Evolutionary conservation across 2,797 vertebrate genomes (phyloP).

Genomic region (Arrhamphus sclerolepis): DNA sequence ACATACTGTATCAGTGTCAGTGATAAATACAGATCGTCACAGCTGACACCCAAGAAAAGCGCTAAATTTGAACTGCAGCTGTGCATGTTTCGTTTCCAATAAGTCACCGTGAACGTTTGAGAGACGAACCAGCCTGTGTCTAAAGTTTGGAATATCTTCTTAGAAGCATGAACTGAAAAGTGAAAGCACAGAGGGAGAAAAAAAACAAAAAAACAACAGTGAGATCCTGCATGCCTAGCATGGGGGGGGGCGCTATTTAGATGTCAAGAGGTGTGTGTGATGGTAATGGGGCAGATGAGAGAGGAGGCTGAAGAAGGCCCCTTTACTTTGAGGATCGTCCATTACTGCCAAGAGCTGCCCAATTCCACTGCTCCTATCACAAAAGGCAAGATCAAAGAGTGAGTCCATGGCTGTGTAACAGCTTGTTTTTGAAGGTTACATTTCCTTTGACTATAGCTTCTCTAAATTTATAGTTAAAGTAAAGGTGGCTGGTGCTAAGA

Average conservation of each 20-base stretch:
- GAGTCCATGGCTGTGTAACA: constrained; percentile 34
- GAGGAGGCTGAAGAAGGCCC: constrained; percentile 63
- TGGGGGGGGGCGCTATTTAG: constrained; percentile 71
- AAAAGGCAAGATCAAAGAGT: constrained; percentile 57
- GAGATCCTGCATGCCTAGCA: constrained; percentile 53
- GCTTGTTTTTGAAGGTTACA: constrained; percentile 33
- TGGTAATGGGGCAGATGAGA: constrained; percentile 76
- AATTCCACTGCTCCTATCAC: constrained; percentile 40
- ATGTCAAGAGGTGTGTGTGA: constrained; percentile 77
- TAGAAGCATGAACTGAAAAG: constrained; percentile 42
- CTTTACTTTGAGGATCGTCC: constrained; percentile 70
- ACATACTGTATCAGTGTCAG: too few relatives aligned
- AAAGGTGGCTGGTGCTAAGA: background rate
- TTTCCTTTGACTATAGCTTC: constrained; percentile 2
- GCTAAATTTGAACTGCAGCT: too few relatives aligned
- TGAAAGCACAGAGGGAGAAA: constrained; percentile 42
- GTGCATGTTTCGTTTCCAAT: too few relatives aligned
- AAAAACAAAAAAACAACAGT: constrained; percentile 14
- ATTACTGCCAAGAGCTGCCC: constrained; percentile 55
- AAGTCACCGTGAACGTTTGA: too few relatives aligned
- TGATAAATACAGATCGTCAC: too few relatives aligned
- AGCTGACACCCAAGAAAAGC: too few relatives aligned
- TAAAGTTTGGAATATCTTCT: constrained; percentile 15
- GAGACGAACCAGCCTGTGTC: background rate
- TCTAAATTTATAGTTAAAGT: background rate